These are phyloP conservation scores for Choloepus didactylus DNA, from an alignment of 2,797 vertebrate genomes.

Conservation along the genomic window DNA sequence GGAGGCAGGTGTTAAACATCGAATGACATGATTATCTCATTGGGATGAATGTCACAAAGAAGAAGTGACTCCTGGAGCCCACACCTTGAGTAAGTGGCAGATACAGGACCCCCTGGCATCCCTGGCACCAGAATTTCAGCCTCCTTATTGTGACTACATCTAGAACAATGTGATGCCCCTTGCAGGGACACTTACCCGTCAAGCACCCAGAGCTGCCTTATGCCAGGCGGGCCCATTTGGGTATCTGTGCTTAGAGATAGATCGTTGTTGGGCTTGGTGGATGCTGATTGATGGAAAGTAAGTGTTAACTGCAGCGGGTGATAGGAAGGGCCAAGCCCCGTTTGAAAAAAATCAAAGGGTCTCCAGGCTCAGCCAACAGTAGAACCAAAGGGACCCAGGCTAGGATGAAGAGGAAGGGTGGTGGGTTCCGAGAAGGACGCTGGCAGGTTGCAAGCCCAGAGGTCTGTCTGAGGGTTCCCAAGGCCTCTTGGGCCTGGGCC, in stretches of 20 bases:
- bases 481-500: neutral
- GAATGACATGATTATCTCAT: neutral
- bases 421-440: neutral
- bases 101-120: neutral
- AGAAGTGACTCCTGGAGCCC: neutral
- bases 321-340: neutral
- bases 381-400: neutral
- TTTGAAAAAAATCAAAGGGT: neutral
- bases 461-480: neutral
- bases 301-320: too few relatives aligned
- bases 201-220: neutral
- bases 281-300: fast-evolving
- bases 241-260: neutral
- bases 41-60: neutral
- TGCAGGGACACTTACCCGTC: fast-evolving
- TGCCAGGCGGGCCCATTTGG: neutral
- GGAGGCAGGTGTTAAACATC: fast-evolving
- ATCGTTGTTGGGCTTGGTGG: neutral
- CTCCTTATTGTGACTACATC: neutral
- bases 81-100: fast-evolving
- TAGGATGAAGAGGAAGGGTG: fast-evolving
- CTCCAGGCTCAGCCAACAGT: neutral
- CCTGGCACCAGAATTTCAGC: neutral
- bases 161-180: fast-evolving
- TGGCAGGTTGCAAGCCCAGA: neutral